Evolutionary conservation across 2,888 invertebrate genomes (phyloP), one percentile per base, ranked within the genome.

Genomic region (Spilosoma lubricipeda): DNA sequence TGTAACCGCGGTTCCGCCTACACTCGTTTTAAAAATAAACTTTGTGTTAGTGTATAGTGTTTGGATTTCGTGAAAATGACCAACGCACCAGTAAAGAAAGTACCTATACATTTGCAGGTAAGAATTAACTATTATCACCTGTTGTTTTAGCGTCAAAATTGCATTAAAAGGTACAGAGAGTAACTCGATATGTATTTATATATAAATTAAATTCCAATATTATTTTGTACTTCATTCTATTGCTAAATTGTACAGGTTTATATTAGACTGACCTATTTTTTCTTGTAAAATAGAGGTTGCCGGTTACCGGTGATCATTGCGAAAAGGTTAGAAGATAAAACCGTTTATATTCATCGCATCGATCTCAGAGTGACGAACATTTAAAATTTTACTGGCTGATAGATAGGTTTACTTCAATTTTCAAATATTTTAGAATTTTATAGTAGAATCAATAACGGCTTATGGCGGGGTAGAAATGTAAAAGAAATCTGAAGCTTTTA

Each of bases 91-190:
- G 98, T 99, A 85, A 99, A 99, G 95, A 99, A 99, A 96, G 98
- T 99, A 78, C 99, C 99, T 77, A 98, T 99, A 91, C 99, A 99
- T 95, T 96, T 98, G 90, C 98, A 98, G 97, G 98, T 99, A 94
- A 97, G 96, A 66, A 77, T 39, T 81, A 82, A 81, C 72, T 70
- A 20, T 71, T 79, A 39, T 75, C 90, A 93, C 91, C 92, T 93
- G 93, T 93, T 93, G 92, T 91, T 92, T 90, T 88, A 73, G 78
- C 56, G 78, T 39, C 75, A 86, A 85, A 76, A 78, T 79, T 63
- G 67, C 72, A 39, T 67, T 76, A 76, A 64, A 76, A 79, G 74
- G 59, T 73, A 68, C 66, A 66, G 67, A 11, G 66, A 65, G 7
- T 9, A 33, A 67, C 65, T 67, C 73, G 67, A 75, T 8, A 67